Conservation (phyloP, 2,797 vertebrate species). For the Cyclopterus lumpus region DNA sequence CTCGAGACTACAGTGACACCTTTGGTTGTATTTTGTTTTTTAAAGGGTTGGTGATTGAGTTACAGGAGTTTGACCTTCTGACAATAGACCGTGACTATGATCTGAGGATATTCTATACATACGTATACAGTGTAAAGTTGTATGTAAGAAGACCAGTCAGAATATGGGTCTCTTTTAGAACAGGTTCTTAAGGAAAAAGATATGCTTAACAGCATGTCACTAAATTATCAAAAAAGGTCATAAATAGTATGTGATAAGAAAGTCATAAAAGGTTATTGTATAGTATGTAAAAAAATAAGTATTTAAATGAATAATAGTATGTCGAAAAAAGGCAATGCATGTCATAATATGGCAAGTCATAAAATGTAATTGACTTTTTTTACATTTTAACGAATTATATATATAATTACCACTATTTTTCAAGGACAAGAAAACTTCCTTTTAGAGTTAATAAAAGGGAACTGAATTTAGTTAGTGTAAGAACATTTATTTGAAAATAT, state of each 20-base stretch:
- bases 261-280: neutral
- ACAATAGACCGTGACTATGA: neutral
- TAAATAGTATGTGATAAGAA: neutral
- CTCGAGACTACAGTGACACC: slow-evolving; percentile 32
- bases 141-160: neutral
- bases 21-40: neutral
- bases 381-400: too few relatives aligned
- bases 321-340: neutral
- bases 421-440: neutral
- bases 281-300: neutral
- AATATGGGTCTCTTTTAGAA: neutral
- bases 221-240: neutral
- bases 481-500: neutral
- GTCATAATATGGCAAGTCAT: too few relatives aligned
- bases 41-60: neutral
- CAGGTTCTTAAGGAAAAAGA: neutral
- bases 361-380: too few relatives aligned
- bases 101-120: neutral
- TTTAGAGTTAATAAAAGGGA: neutral
- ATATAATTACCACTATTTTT: too few relatives aligned
- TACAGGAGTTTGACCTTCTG: neutral
- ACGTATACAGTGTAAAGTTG: neutral
- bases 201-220: neutral
- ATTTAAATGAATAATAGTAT: neutral
- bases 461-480: neutral